These are phyloP conservation scores for Rhorus exstirpatorius DNA, from an alignment of 2,888 invertebrate species.

Conservation along the genomic window DNA sequence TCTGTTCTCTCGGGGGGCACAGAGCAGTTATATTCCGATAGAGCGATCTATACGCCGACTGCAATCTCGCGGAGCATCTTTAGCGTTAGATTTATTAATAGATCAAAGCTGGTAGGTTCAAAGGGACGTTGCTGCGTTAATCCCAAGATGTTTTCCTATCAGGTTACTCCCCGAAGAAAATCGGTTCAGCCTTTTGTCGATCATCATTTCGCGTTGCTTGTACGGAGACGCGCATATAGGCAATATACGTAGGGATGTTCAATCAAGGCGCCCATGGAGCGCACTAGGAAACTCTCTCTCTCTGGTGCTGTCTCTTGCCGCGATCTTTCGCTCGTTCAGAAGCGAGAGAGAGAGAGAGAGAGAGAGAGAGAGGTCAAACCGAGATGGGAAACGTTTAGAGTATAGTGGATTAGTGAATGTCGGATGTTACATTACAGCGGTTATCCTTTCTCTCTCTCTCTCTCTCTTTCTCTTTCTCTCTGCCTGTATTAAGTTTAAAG, in stretches of 20 bases:
- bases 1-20: conserved; percentile 3
- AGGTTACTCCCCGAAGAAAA: conserved; percentile 25
- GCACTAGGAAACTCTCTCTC: conserved; percentile 54
- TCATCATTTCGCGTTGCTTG: conserved; percentile 53
- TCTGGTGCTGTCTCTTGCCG: conserved; percentile 46
- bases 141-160: conserved; percentile 34
- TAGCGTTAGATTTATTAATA: conserved; percentile 50
- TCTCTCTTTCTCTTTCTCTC: conserved; percentile 1
- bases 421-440: conserved; percentile 59
- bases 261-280: conserved; percentile 49
- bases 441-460: conserved; percentile 31
- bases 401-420: conserved; percentile 49
- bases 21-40: conserved; percentile 11
- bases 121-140: conserved; percentile 35
- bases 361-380: conserved; percentile 44
- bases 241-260: conserved; percentile 52
- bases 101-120: conserved; percentile 24
- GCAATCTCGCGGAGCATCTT: conserved; percentile 20
- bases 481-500: conserved; percentile 36
- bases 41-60: conserved; percentile 29
- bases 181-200: conserved; percentile 46
- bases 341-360: conserved; percentile 7
- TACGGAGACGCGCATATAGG: background rate
- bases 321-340: conserved; percentile 30
- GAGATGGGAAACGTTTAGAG: conserved; percentile 62